Conservation (phyloP, 2,113 vertebrate species). For the Abramis brama region DNA sequence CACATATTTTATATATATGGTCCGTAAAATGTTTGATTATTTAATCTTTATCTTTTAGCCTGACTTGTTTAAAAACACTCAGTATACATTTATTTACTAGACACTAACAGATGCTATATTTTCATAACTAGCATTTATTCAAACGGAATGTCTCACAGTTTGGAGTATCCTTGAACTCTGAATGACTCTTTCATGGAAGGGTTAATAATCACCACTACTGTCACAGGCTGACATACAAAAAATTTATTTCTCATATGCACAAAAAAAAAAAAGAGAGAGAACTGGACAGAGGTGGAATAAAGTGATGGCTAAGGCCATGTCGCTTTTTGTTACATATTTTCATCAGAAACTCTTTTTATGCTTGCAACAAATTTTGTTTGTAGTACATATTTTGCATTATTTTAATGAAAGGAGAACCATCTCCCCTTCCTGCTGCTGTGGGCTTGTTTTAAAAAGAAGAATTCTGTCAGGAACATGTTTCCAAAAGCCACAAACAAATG, state of each 20-base stretch:
- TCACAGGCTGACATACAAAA: constrained; percentile 82
- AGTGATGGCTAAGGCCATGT: constrained; percentile 83
- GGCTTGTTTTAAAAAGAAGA: constrained; percentile 38
- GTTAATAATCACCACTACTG: constrained; percentile 72
- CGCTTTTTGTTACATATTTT: constrained; percentile 79
- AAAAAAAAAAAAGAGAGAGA: constrained; percentile 69
- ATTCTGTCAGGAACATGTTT: not conserved
- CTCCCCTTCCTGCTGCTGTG: constrained; percentile 19
- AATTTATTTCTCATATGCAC: constrained; percentile 90
- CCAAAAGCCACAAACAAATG: not conserved
- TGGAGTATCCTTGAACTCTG: constrained; percentile 60
- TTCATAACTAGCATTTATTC: not conserved
- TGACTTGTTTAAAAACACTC: not conserved
- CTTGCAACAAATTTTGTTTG: constrained; percentile 66
- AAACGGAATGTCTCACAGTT: not conserved
- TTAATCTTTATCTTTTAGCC: not conserved
- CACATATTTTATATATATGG: not conserved
- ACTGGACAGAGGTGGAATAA: constrained; percentile 80
- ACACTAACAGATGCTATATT: not conserved
- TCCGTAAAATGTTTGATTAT: not conserved
- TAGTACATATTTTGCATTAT: constrained; percentile 75
- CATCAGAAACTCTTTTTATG: constrained; percentile 74
- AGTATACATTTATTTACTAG: not conserved
- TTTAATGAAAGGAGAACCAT: constrained; percentile 67
- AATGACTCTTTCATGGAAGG: constrained; percentile 66